Evolutionary conservation across 2,113 vertebrate species (phyloP).

Genomic region (Hippocampus zosterae): DNA sequence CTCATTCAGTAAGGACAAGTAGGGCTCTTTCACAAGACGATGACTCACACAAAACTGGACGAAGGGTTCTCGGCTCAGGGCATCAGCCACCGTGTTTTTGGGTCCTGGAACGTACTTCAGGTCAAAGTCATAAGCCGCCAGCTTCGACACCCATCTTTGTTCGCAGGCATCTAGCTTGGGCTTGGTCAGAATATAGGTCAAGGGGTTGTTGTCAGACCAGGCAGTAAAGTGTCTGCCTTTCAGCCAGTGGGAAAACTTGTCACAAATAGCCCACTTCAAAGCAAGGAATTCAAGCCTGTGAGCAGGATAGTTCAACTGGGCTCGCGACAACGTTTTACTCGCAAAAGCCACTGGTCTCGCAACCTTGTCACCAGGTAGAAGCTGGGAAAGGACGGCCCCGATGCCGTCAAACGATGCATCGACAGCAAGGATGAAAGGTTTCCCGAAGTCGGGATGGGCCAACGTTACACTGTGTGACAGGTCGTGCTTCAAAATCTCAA

Average conservation of each 20-base stretch:
- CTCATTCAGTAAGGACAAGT: neutral
- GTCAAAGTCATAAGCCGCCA: constrained; percentile 10
- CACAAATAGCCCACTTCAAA: neutral
- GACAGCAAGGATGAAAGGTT: constrained; percentile 25
- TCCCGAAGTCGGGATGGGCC: constrained; percentile 21
- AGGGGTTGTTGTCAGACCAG: constrained; percentile 4
- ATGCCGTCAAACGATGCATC: constrained; percentile 28
- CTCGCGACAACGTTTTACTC: constrained; percentile 1
- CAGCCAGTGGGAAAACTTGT: constrained; percentile 14
- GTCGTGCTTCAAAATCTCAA: constrained; percentile 14
- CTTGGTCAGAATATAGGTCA: constrained; percentile 5
- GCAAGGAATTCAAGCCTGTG: constrained; percentile 7
- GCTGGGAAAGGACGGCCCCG: constrained; percentile 21
- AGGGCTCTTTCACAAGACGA: neutral
- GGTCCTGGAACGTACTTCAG: constrained; percentile 15
- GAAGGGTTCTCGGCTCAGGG: constrained; percentile 1
- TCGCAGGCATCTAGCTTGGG: neutral
- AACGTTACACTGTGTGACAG: constrained; percentile 9
- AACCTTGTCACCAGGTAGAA: constrained; percentile 7
- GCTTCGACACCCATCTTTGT: constrained; percentile 11
- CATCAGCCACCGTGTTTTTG: constrained; percentile 6
- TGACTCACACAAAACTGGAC: neutral
- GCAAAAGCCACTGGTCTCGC: constrained; percentile 22
- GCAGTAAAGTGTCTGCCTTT: neutral
- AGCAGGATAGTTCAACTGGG: constrained; percentile 26